Evolutionary conservation across 2,113 vertebrate species (phyloP), one percentile per base, ranked within the genome.

Genomic region (Tetraodon nigroviridis): DNA sequence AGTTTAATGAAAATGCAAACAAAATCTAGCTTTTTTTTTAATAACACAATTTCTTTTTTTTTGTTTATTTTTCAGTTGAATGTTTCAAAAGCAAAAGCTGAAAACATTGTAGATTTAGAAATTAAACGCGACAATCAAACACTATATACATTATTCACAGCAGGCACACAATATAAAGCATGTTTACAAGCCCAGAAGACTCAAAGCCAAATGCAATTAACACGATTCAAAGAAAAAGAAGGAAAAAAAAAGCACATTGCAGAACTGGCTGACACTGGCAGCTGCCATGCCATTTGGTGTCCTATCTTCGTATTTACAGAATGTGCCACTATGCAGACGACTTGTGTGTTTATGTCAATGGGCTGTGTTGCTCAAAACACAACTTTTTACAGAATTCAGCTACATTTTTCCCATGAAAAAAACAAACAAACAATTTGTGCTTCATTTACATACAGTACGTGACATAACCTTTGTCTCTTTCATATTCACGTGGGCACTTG

Each of bases 191-290:
- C 3, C 46, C 22, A 19, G 6, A 55, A 53, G 53, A 19, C 5
- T 66, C 21, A 64, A 62, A 24, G 37, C 40, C 20, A 44, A 1
- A 58, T 54, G 7, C 21, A 61, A 32, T 4, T 61, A 21, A 11
- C 40, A 50, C 16, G 53, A 17, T 21, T 7, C 44, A n/a, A 67
- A 58, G 40, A 44, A 32, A 7, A 50, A 42, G 69, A 52, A 15
- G 24, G 5, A 64, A 3, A 64, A 75, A 78, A 65, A 82, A 75
- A 81, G n/a, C n/a, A n/a, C n/a, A n/a, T n/a, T 49, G 47, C 7
- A 5, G 42, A 37, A 37, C 12, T 37, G 44, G 44, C 15, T 17
- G n/a, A 46, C 6, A 46, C 7, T 16, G 44, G n/a, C 7, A 17
- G n/a, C 5, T 17, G n/a, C 17, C 17, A 16, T 16, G 44, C 2